Evolutionary conservation across 2,113 vertebrate species (phyloP).

Genomic region (Pelvicachromis taeniatus): DNA sequence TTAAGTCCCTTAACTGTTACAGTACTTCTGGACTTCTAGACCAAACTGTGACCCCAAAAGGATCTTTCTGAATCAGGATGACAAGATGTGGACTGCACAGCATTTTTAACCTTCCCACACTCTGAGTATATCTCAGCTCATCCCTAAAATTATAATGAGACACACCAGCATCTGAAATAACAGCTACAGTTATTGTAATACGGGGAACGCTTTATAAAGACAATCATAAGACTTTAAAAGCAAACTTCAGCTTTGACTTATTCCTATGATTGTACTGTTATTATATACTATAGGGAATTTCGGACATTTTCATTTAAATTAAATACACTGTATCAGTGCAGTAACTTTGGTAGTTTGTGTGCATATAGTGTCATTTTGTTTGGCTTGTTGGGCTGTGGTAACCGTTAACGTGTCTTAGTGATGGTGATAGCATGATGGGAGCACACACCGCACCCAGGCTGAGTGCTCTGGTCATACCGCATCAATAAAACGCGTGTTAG

Average conservation of each 20-base stretch:
- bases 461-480: background rate
- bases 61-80: background rate
- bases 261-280: background rate
- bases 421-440: background rate
- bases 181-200: background rate
- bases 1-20: background rate
- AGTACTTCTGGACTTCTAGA: background rate
- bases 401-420: background rate
- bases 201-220: background rate
- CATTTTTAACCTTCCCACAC: background rate
- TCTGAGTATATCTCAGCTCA: background rate
- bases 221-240: background rate
- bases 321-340: background rate
- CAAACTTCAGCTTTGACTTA: background rate
- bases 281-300: background rate
- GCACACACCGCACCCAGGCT: constrained; percentile 30
- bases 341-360: background rate
- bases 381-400: background rate
- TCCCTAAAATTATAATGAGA: background rate
- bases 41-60: background rate
- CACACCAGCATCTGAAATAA: background rate
- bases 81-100: background rate
- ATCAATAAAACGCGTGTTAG: background rate
- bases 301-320: accelerated
- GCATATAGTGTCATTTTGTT: background rate